A percentile compares a stretch with the other conserved stretches of the same genome.
Conservation (phyloP, 2,797 vertebrate genomes). For the Channa striata region DNA sequence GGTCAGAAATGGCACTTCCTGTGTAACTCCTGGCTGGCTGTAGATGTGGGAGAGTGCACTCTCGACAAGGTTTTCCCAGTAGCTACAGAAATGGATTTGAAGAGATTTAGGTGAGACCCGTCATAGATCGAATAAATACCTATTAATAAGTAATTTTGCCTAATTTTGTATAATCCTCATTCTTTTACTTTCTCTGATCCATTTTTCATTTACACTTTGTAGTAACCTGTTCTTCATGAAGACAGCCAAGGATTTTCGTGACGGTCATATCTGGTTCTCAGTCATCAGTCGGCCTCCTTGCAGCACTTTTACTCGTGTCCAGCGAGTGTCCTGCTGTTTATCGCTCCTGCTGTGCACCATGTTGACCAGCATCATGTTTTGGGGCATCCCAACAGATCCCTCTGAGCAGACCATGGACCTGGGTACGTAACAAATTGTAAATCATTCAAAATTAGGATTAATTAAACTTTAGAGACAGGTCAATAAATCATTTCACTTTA, state of each 20-base stretch:
- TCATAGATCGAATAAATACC: neutral
- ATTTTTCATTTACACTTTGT: slow-evolving; percentile 9
- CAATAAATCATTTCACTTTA: neutral
- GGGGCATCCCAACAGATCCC: slow-evolving; percentile 93
- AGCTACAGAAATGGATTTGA: slow-evolving; percentile 93
- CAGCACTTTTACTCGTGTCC: slow-evolving; percentile 93
- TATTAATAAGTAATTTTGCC: neutral
- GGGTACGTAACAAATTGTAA: slow-evolving; percentile 80
- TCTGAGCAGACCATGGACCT: slow-evolving; percentile 96
- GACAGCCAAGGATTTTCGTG: slow-evolving; percentile 92
- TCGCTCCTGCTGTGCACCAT: slow-evolving; percentile 96
- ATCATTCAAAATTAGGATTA: neutral
- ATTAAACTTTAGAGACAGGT: too few species aligned
- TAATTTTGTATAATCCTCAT: neutral
- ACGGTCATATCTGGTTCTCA: slow-evolving; percentile 96
- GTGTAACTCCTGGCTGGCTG: slow-evolving; percentile 94
- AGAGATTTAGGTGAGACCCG: slow-evolving; percentile 89
- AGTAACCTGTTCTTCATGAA: slow-evolving; percentile 96
- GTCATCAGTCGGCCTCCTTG: slow-evolving; percentile 89
- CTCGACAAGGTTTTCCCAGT: slow-evolving; percentile 92
- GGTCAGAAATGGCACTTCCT: slow-evolving; percentile 94
- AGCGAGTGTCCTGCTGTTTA: slow-evolving; percentile 95
- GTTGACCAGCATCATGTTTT: slow-evolving; percentile 98
- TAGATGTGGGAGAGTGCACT: slow-evolving; percentile 91
- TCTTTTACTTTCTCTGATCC: neutral